Conservation (phyloP, 2,113 vertebrate species). For the Sylvietta virens region DNA sequence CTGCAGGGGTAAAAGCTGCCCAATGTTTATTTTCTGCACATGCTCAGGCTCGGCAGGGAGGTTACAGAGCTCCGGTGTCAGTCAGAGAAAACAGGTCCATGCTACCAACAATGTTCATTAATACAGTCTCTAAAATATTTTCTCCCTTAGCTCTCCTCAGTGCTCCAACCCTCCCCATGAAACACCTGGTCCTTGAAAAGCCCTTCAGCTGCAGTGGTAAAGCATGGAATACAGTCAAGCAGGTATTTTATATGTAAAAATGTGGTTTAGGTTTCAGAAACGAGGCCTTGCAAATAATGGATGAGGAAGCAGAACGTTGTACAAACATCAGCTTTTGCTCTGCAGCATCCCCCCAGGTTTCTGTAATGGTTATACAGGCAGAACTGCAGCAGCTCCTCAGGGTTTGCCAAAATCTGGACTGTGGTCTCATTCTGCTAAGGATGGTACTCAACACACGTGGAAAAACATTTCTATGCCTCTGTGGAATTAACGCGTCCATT, state of each 20-base stretch:
- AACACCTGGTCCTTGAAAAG: neutral
- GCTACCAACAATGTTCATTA: neutral
- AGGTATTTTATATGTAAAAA: neutral
- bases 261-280: neutral
- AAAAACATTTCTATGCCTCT: neutral
- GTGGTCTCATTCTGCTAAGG: neutral
- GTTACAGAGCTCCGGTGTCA: neutral
- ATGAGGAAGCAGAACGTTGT: neutral
- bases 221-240: neutral
- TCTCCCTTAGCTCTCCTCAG: neutral
- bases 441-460: neutral
- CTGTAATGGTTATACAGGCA: neutral
- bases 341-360: neutral
- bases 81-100: neutral
- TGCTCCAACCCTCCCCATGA: neutral
- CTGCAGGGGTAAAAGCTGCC: neutral
- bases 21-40: neutral
- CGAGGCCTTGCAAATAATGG: neutral
- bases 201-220: neutral
- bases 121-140: neutral
- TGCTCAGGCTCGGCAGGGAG: rapidly evolving
- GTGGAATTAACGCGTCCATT: neutral
- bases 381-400: neutral
- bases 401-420: neutral
- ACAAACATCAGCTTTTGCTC: neutral